Evolutionary conservation across 35 echinoderm and acorn worm genomes (phyloP).

Genomic region (Heliocidaris tuberculata): DNA sequence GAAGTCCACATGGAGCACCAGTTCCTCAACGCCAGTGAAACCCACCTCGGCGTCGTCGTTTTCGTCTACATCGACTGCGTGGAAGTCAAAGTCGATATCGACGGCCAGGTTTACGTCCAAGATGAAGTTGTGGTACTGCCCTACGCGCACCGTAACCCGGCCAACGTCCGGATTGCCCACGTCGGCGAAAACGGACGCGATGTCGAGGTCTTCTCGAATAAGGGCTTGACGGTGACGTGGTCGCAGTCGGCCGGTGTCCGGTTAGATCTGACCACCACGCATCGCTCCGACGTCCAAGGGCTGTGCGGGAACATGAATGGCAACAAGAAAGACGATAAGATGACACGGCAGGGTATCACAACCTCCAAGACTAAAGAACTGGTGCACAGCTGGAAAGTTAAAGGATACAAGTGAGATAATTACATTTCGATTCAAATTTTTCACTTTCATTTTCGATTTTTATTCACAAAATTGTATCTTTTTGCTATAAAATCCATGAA

Average conservation of each 20-base stretch:
- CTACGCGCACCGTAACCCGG: slow-evolving; percentile 50
- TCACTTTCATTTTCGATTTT: no score
- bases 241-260: slow-evolving; percentile 22
- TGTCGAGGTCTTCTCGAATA: slow-evolving; percentile 45
- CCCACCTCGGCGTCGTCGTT: neutral
- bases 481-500: no score
- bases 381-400: slow-evolving; percentile 81
- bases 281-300: slow-evolving; percentile 44
- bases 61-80: slow-evolving; percentile 59
- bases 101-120: slow-evolving; percentile 56
- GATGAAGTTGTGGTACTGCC: slow-evolving; percentile 59
- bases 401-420: slow-evolving; percentile 59
- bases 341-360: slow-evolving; percentile 68
- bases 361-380: slow-evolving; percentile 52
- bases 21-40: neutral
- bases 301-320: slow-evolving; percentile 77
- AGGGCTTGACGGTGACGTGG: slow-evolving; percentile 61
- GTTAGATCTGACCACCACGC: slow-evolving; percentile 29
- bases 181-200: neutral
- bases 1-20: slow-evolving; percentile 56
- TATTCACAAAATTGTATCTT: no score
- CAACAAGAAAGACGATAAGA: slow-evolving; percentile 51
- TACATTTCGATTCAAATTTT: no score
- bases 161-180: slow-evolving; percentile 32
- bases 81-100: slow-evolving; percentile 52